phyloP scores from a whole-genome alignment of 2,113 vertebrate genomes.

The Raja brachyura region DNA sequence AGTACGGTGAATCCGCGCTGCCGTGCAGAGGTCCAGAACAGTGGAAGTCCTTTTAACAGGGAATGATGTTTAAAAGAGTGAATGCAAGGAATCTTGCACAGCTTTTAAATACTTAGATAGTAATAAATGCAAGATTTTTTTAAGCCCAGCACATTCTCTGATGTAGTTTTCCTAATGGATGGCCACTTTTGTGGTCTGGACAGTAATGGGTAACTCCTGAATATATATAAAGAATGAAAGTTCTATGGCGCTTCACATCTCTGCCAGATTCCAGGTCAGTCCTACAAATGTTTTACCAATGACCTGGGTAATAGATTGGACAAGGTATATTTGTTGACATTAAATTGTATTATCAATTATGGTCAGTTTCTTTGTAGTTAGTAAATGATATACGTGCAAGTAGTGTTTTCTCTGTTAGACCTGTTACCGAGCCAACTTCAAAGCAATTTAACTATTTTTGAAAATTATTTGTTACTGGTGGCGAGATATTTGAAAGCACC shows the following conservation, averaged over 20 bases:
- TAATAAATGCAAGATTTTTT: not conserved
- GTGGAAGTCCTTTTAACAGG: slow-evolving; percentile 55
- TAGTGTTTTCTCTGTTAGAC: not conserved
- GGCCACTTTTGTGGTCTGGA: not conserved
- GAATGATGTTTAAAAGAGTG: not conserved
- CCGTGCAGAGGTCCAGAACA: slow-evolving; percentile 68
- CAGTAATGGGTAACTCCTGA: not conserved
- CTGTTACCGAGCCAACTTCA: not conserved
- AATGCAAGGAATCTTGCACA: too few relatives aligned
- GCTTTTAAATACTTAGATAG: not conserved
- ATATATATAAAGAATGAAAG: not conserved
- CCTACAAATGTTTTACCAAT: not conserved
- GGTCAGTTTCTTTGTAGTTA: not conserved
- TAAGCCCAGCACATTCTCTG: not conserved
- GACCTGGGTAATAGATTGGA: not conserved
- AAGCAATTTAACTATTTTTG: not conserved
- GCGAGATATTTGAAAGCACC: not conserved
- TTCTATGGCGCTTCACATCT: not conserved
- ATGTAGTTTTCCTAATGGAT: not conserved
- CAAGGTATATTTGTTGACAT: not conserved
- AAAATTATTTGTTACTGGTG: too few relatives aligned
- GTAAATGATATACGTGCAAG: not conserved
- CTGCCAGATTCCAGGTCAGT: not conserved
- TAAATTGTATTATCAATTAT: not conserved
- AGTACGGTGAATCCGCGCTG: slow-evolving; percentile 57